phyloP scores from a whole-genome alignment of 35 echinoderm and acorn worm genomes.

The Acanthaster planci region DNA sequence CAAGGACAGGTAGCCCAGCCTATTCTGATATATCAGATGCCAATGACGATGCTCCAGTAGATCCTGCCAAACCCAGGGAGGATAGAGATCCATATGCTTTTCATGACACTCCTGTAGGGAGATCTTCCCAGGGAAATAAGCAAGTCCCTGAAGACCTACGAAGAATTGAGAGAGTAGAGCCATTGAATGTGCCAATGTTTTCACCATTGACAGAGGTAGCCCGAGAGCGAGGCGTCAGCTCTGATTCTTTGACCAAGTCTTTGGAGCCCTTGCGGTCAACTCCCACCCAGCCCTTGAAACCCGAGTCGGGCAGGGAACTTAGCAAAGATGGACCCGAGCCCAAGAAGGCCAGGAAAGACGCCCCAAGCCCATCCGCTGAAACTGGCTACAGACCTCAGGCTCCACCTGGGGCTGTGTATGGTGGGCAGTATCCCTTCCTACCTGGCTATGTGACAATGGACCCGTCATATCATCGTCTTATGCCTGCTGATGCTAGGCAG shows the following conservation, averaged over 20 bases:
- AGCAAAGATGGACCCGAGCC: constrained; percentile 33
- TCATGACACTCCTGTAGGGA: constrained; percentile 1
- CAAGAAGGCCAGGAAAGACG: constrained; percentile 42
- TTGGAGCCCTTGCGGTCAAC: not conserved
- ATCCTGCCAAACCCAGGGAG: constrained; percentile 5
- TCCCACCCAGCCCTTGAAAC: constrained; percentile 2
- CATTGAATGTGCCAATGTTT: constrained; percentile 2
- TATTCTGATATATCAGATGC: constrained; percentile 99
- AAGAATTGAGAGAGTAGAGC: constrained; percentile 4
- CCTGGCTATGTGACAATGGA: constrained; percentile 69
- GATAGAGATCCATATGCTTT: constrained; percentile 39
- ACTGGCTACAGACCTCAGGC: constrained; percentile 18
- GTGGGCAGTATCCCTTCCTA: constrained; percentile 56
- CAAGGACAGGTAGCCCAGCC: constrained; percentile 69
- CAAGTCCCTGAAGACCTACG: constrained; percentile 8
- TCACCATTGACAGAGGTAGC: constrained; percentile 25
- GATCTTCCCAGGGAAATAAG: constrained; percentile 15
- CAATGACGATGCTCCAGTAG: constrained; percentile 32
- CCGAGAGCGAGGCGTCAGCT: constrained; percentile 7
- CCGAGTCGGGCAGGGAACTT: not conserved
- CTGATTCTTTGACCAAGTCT: not conserved
- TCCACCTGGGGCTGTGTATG: not conserved
- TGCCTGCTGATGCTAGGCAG: constrained; percentile 63
- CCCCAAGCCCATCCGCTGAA: not conserved
- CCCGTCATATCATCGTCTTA: constrained; percentile 55